These are phyloP conservation scores for Alfaro cultratus DNA, from an alignment of 2,797 vertebrate genomes.

Conservation along the genomic window DNA sequence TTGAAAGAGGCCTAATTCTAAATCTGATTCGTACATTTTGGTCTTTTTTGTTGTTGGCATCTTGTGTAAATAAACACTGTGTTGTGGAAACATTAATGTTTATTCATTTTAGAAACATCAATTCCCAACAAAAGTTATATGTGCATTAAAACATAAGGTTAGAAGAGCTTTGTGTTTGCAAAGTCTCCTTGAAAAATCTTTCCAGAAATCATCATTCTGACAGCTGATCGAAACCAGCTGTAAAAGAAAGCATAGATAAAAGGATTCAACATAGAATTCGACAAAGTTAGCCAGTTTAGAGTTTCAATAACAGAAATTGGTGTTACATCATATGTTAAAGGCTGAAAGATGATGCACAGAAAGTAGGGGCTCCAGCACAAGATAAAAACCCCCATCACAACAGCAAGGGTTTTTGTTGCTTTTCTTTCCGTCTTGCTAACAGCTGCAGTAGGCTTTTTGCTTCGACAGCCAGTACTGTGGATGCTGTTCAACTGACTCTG, in stretches of 20 bases:
- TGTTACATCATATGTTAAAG: neutral
- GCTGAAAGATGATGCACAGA: constrained; percentile 13
- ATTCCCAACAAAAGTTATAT: neutral
- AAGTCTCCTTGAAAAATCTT: constrained; percentile 32
- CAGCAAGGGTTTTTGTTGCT: constrained; percentile 85
- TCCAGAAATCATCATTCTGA: constrained; percentile 34
- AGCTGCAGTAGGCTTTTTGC: constrained; percentile 25
- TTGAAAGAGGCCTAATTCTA: neutral
- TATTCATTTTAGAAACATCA: neutral
- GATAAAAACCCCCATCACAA: constrained; percentile 78
- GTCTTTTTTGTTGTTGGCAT: neutral
- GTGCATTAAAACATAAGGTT: neutral
- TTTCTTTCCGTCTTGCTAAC: constrained; percentile 77
- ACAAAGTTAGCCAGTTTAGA: constrained; percentile 83
- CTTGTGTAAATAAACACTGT: neutral
- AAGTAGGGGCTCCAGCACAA: constrained; percentile 35
- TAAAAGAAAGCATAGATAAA: constrained; percentile 90
- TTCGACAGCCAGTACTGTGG: constrained; percentile 14
- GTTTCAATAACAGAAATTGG: constrained; percentile 69
- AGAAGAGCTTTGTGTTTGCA: constrained; percentile 20
- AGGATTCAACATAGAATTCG: constrained; percentile 88
- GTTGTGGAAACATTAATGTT: neutral
- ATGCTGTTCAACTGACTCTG: constrained; percentile 38
- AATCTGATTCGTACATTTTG: neutral
- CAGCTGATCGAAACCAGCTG: constrained; percentile 82